Base-by-base conservation (phyloP, 2,113 vertebrate genomes). In the Pao palembangensis region DNA sequence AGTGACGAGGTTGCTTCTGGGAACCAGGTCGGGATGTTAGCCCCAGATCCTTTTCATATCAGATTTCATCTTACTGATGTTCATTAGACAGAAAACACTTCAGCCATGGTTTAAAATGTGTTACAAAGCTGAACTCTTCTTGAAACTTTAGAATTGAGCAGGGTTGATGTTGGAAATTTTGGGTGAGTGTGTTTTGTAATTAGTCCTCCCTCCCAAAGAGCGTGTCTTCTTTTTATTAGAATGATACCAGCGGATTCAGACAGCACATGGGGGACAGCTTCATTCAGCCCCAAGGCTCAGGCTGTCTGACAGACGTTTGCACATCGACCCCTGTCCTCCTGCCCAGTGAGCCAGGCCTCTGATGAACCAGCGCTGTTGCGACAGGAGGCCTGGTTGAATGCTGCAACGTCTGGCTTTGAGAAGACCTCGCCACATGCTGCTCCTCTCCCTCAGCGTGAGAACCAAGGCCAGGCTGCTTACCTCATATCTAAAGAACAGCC, bases 341-440 rank as follows among this genome's bases (percentile, higher is more conserved):
- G 64, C 72, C 73, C 12, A 49, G 56, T 21, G 58, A 70, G 69
- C 78, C 77, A 79, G 66, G 44, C 54, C 59, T 52, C 44, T 51
- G 52, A 74, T 44, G 61, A 63, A 69, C 47, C 21, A n/a, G 20
- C 38, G 19, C 56, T 70, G 25, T 55, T 61, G 46, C 20, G 55
- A 71, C 51, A 55, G 63, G 16, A 46, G 41, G 25, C 13, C 50
- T 58, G 52, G 10, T 57, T 69, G 68, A 86, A 80, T 83, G 61
- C 61, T 81, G 34, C 10, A 71, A 79, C 67, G 50, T 16, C 41
- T 61, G 67, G 60, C 69, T 61, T 55, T 47, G 71, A 47, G 62
- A 51, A 25, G 69, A 74, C 60, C 63, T 75, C 54, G 16, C 75
- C 76, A 82, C 72, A 67, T 68, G 79, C 73, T 74, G 71, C 31